phyloP scores from a whole-genome alignment of 2,113 vertebrate genomes.

The Charina bottae region DNA sequence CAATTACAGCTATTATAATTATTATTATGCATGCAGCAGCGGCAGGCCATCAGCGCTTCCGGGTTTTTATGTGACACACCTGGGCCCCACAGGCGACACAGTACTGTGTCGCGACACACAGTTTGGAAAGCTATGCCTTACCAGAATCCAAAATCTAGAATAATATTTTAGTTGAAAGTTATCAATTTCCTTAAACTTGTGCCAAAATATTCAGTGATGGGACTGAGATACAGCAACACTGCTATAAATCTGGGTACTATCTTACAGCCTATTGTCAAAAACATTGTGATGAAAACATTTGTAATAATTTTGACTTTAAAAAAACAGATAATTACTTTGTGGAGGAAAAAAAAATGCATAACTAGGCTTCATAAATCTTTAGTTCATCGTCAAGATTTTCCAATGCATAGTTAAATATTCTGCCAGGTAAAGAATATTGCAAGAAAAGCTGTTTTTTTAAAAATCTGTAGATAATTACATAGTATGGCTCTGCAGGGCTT shows the following conservation, averaged over 20 bases:
- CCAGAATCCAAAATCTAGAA: neutral
- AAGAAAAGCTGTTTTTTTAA: neutral
- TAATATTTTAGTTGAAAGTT: neutral
- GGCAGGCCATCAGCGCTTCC: too few relatives aligned
- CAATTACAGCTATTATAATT: neutral
- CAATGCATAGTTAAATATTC: neutral
- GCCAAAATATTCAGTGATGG: neutral
- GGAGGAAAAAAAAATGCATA: too few relatives aligned
- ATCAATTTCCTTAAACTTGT: neutral
- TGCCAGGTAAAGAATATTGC: neutral
- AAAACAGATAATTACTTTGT: neutral
- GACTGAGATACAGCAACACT: neutral
- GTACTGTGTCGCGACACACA: too few relatives aligned
- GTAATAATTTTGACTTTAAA: neutral
- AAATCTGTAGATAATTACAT: neutral
- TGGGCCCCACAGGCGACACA: too few relatives aligned
- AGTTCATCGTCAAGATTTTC: fast-evolving
- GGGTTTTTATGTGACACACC: too few relatives aligned
- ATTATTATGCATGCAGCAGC: too few relatives aligned
- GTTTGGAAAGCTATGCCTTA: too few relatives aligned
- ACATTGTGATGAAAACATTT: neutral
- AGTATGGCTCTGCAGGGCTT: neutral
- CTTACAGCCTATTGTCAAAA: neutral
- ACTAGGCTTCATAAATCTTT: neutral
- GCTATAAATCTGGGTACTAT: neutral